Percentiles rank a stretch among this genome's conserved stretches.
Evolutionary conservation across 1,140 invertebrate species (phyloP).

Genomic region (Ooceraea biroi): DNA sequence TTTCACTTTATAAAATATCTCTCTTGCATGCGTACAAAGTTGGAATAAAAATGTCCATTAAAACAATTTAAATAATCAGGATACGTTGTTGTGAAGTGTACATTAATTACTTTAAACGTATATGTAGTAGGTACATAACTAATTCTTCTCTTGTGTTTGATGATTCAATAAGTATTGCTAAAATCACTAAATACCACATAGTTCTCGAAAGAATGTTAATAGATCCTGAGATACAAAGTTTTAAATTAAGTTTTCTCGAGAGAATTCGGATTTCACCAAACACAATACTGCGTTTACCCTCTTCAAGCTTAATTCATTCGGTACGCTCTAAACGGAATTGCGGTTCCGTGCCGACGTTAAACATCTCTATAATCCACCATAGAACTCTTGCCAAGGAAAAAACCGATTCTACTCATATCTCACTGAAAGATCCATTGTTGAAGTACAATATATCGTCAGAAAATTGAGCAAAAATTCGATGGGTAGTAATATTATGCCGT

Average conservation of each 20-base stretch:
- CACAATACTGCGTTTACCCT: not conserved
- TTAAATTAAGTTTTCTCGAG: not conserved
- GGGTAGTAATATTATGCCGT: conserved; percentile 1
- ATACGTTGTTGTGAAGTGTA: no score
- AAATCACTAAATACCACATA: not conserved
- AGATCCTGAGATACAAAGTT: not conserved
- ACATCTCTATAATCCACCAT: not conserved
- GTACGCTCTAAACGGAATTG: not conserved
- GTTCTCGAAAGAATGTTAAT: conserved; percentile 11
- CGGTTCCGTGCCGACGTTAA: not conserved
- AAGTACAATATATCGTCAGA: not conserved
- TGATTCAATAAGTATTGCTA: not conserved
- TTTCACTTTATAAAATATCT: no score
- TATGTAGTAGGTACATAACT: no score
- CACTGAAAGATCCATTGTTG: no score
- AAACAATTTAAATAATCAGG: no score
- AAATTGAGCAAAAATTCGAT: not conserved
- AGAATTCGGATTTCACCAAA: not conserved
- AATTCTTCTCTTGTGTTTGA: no score
- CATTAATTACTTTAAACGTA: no score
- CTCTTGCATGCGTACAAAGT: no score
- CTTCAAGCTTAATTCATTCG: not conserved
- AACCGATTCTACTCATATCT: not conserved
- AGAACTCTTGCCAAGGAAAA: no score
- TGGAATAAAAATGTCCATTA: no score